Percentiles rank a stretch among this genome's conserved stretches.
These are phyloP conservation scores for Anorthoa munda DNA, from an alignment of 2,888 invertebrate genomes.

Conservation along the genomic window DNA sequence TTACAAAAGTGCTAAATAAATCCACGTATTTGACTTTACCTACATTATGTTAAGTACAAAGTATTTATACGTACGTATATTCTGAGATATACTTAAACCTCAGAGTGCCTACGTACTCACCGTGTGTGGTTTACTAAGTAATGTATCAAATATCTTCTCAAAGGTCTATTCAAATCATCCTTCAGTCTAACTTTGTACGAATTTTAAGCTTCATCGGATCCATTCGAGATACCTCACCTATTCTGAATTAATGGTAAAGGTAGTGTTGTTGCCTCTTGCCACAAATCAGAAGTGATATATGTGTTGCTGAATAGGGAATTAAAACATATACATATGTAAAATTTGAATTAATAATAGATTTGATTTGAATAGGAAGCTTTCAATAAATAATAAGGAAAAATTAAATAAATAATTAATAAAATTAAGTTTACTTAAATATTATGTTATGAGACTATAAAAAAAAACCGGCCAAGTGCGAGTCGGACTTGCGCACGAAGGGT, in stretches of 20 bases:
- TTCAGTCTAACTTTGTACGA: neutral
- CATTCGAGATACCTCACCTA: neutral
- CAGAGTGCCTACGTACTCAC: neutral
- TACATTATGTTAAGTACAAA: neutral
- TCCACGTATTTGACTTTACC: neutral
- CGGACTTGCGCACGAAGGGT: no score
- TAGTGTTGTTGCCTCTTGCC: neutral
- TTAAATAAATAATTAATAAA: neutral
- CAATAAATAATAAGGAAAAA: neutral
- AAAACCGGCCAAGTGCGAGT: no score
- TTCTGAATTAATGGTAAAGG: conserved; percentile 18
- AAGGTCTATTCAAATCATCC: conserved; percentile 28
- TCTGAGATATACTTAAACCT: conserved; percentile 18
- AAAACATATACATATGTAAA: neutral
- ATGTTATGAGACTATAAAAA: neutral
- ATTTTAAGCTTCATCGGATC: conserved; percentile 22
- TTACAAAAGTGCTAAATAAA: no score
- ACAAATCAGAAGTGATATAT: neutral
- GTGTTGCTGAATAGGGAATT: neutral
- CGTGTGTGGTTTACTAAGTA: conserved; percentile 9
- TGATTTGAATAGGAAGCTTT: neutral
- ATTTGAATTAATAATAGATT: no score
- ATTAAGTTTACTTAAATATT: neutral
- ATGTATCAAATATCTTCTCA: conserved; percentile 22
- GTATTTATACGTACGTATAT: conserved; percentile 13